Base-by-base conservation (phyloP, 2,797 vertebrate genomes). In the Iguana delicatissima region DNA sequence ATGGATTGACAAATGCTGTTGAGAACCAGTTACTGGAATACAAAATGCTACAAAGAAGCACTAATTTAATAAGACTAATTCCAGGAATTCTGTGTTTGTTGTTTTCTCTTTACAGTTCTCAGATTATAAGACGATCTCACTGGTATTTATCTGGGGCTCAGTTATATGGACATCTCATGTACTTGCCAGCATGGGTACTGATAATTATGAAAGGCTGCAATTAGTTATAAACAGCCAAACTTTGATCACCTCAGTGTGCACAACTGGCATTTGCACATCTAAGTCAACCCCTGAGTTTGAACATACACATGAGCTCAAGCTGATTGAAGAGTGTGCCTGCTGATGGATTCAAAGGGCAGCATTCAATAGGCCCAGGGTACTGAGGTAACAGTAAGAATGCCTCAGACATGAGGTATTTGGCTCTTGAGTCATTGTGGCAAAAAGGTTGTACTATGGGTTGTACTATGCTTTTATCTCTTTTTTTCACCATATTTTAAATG, bases 21-120 rank as follows among this genome's bases (percentile, higher is more conserved):
- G 57, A 87, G 84, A 84, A 77, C 88, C 73, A 77, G 24, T 79
- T 85, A 79, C 74, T 42, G 35, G n/a, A 32, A 38, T 62, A 64
- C 32, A 89, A 85, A 77, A 80, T 90, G 57, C 50, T 85, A 80
- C 59, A 55, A 85, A 72, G 32, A 85, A 79, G 64, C 52, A 50
- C 79, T 82, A 26, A 73, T 80, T 77, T 79, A 84, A 69, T 77
- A 67, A 85, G 9, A 85, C 18, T 5, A 13, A 46, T 86, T n/a
- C 55, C 85, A 83, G 20, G 69, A 82, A 90, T 38, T 50, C 24
- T 46, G 10, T 29, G 57, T 81, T 81, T 69, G 26, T 86, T 82
- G 52, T 38, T 69, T 79, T 84, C 52, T 83, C 55, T 85, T 80
- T 69, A 57, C 26, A 82, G 42, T 42, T 62, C 38, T 89, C 12